Conservation (phyloP, 2,797 vertebrate genomes). For the Karalla daura region DNA sequence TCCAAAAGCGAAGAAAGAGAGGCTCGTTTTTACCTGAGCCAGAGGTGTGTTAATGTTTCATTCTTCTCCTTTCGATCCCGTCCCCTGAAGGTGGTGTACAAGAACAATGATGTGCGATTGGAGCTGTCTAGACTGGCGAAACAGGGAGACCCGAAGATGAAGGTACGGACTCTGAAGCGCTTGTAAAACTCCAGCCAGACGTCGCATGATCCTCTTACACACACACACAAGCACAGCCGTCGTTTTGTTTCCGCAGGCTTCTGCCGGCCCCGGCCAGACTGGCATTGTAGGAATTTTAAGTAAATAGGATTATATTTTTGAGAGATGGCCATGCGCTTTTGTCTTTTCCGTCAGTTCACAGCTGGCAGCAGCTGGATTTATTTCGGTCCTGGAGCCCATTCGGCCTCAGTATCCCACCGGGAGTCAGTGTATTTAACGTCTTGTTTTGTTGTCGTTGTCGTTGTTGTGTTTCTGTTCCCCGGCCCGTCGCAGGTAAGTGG, state of each 20-base stretch:
- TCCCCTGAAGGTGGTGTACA: slow-evolving; percentile 93
- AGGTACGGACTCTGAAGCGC: slow-evolving; percentile 71
- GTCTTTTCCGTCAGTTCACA: slow-evolving; percentile 49
- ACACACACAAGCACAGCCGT: slow-evolving; percentile 28
- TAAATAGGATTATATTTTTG: slow-evolving; percentile 66
- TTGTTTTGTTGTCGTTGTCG: background rate
- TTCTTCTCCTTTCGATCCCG: slow-evolving; percentile 1
- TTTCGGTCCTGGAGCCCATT: slow-evolving; percentile 38
- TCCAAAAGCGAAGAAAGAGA: background rate
- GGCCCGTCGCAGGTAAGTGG: slow-evolving; percentile 86
- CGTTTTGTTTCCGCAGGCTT: slow-evolving; percentile 31
- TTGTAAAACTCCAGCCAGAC: slow-evolving; percentile 30
- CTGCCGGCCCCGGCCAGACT: slow-evolving; percentile 24
- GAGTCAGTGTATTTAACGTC: background rate
- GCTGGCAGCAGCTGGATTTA: slow-evolving; percentile 35
- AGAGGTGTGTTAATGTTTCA: slow-evolving; percentile 28
- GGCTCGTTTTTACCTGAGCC: background rate
- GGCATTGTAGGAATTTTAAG: slow-evolving; percentile 36
- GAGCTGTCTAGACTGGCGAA: slow-evolving; percentile 97
- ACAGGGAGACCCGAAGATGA: slow-evolving; percentile 98
- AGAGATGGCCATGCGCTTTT: slow-evolving; percentile 43
- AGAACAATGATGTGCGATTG: slow-evolving; percentile 98
- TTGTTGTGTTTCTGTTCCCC: background rate
- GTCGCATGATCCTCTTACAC: slow-evolving; percentile 42
- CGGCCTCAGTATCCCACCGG: slow-evolving; percentile 17